Evolutionary conservation across 2,888 invertebrate genomes (phyloP).

Genomic region (Lasioglossum lativentre): DNA sequence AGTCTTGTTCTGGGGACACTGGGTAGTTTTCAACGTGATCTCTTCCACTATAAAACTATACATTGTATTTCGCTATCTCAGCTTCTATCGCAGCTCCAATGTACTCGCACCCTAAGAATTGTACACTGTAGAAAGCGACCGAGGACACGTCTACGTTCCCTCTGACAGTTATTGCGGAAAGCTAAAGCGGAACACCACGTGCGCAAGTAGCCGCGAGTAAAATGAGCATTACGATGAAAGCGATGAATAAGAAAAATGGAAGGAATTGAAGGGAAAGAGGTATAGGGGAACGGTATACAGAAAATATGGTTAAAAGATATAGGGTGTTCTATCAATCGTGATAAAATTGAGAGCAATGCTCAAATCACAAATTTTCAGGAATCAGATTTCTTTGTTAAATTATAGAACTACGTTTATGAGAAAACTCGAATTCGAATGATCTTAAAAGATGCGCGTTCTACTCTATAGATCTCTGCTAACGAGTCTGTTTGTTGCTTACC

Average conservation of each 20-base stretch:
- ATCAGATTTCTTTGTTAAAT: neutral
- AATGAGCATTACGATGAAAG: slow-evolving; percentile 51
- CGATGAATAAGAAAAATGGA: slow-evolving; percentile 19
- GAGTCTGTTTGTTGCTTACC: neutral
- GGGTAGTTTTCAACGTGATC: too few relatives aligned
- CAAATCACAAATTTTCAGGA: neutral
- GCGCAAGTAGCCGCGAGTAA: slow-evolving; percentile 67
- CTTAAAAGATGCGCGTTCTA: neutral
- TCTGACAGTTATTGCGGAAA: slow-evolving; percentile 59
- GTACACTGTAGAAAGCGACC: slow-evolving; percentile 57
- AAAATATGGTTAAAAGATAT: neutral
- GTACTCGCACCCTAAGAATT: slow-evolving; percentile 16
- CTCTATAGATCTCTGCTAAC: neutral
- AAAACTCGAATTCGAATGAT: neutral
- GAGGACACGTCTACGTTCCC: slow-evolving; percentile 42
- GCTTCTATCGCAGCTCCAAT: neutral
- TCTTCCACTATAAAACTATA: neutral
- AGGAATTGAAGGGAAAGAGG: neutral
- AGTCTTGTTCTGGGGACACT: too few relatives aligned
- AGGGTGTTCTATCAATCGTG: neutral
- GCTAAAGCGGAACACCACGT: slow-evolving; percentile 71
- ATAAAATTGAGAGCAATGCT: neutral
- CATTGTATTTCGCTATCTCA: neutral
- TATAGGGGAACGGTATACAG: too few relatives aligned
- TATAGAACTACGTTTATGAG: neutral